phyloP scores from a whole-genome alignment of 2,888 invertebrate genomes.

The Oscheius sp. region DNA sequence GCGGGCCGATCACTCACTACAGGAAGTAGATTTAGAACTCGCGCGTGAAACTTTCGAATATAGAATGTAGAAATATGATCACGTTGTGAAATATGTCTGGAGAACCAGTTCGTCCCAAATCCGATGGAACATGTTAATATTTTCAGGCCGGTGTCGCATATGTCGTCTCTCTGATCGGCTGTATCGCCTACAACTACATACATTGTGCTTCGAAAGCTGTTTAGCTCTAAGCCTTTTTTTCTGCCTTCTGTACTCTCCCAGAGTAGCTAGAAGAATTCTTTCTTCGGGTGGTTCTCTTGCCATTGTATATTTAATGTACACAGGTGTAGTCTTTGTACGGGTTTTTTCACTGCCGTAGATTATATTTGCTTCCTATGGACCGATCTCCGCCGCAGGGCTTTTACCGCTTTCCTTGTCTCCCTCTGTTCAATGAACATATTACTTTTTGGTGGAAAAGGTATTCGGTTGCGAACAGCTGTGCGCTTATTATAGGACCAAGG shows the following conservation, averaged over 20 bases:
- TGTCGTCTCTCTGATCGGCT: constrained; percentile 41
- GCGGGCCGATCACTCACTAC: no score
- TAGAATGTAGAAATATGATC: no score
- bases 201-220: constrained; percentile 7
- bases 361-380: constrained; percentile 1
- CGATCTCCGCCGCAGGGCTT: constrained; percentile 22
- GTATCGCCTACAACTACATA: constrained; percentile 38
- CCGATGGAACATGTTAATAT: neutral
- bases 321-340: constrained; percentile 17
- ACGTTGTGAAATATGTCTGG: no score
- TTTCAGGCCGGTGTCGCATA: constrained; percentile 45
- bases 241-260: constrained; percentile 23
- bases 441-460: neutral
- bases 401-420: constrained; percentile 12
- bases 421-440: constrained; percentile 10
- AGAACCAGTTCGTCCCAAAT: no score
- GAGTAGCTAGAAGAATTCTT: constrained; percentile 23
- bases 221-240: neutral
- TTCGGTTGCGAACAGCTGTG: constrained; percentile 9
- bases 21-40: no score
- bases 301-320: constrained; percentile 11
- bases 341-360: neutral
- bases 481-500: constrained; percentile 9
- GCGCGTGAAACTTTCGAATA: no score
- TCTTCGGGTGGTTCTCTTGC: constrained; percentile 22